phyloP scores from a whole-genome alignment of 2,113 vertebrate genomes.

The Periophthalmus modestus region DNA sequence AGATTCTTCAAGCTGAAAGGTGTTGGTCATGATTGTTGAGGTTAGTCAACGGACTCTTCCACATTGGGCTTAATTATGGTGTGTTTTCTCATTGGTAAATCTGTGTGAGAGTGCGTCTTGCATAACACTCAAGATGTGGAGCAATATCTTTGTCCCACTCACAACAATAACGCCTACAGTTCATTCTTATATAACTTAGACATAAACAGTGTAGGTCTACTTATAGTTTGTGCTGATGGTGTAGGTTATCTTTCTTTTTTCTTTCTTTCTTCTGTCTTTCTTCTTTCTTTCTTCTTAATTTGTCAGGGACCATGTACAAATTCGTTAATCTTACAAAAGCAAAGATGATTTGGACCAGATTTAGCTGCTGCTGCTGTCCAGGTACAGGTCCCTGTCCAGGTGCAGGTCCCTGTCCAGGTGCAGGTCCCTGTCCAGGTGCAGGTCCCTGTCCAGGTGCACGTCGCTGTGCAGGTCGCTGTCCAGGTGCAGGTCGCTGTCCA shows the following conservation, averaged over 20 bases:
- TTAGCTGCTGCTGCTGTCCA: no score
- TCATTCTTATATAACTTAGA: constrained; percentile 67
- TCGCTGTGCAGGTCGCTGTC: no score
- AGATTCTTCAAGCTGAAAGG: not conserved
- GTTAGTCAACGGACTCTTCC: not conserved
- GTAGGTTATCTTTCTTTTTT: not conserved
- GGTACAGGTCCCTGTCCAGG: no score
- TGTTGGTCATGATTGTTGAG: not conserved
- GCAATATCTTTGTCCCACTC: constrained; percentile 56
- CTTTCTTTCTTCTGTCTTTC: no score
- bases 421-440: no score
- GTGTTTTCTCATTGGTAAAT: not conserved
- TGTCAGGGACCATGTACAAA: no score
- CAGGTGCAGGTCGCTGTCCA: no score
- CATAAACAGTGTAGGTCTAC: not conserved
- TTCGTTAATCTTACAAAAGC: no score
- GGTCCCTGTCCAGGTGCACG: no score
- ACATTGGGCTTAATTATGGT: not conserved
- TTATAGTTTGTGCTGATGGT: not conserved
- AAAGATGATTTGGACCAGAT: no score
- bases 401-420: no score
- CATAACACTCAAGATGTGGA: constrained; percentile 58
- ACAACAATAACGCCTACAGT: constrained; percentile 67
- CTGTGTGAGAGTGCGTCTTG: constrained; percentile 48
- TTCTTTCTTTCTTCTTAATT: no score